Base-by-base conservation (phyloP, 2,113 vertebrate genomes). In the Coptodon rendalli region DNA sequence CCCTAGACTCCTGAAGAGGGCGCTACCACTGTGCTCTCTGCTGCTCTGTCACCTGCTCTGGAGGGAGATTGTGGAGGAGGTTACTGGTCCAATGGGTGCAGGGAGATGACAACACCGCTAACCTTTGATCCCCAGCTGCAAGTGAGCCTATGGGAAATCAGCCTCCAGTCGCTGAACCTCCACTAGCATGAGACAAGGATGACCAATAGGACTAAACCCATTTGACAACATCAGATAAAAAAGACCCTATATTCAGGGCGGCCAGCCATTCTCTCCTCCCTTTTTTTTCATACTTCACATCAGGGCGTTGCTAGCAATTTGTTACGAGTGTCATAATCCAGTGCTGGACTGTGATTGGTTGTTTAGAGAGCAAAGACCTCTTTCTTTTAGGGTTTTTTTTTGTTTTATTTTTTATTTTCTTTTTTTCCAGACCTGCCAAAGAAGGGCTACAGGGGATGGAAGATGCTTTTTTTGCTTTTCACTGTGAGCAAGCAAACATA, bases 1-100 rank as follows among this genome's bases (percentile, higher is more conserved):
- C 29, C 27, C 11, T 86, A 97, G 96, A 94, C 92, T 80, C 93
- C 95, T 66, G 85, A 78, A 52, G 93, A 96, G 90, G 96, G 95
- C 4, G 94, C 94, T 52, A 89, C 89, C 85, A 94, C 94, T 9
- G 94, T 90, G 6, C 82, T 94, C 43, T 90, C 87, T 12, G 76
- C 88, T 1, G 94, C 93, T 11, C 90, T 95, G n/a, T 94, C 95
- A 36, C 93, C 94, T 5, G 87, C 84, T 59, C 88, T 95, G 78
- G 92, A 96, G 86, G 90, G 93, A 16, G 86, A 91, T 34, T 40
- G 80, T 14, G 92, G 92, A 19, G 93, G 93, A 84, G 95, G 94
- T 91, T 95, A 94, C 84, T 93, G 95, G 90, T 89, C 89, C 81
- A 93, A 92, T 31, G 96, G 95, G 19, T 79, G 22, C 59, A 80